phyloP scores from a whole-genome alignment of 1,140 invertebrate genomes.

The Drosophila arawakana region DNA sequence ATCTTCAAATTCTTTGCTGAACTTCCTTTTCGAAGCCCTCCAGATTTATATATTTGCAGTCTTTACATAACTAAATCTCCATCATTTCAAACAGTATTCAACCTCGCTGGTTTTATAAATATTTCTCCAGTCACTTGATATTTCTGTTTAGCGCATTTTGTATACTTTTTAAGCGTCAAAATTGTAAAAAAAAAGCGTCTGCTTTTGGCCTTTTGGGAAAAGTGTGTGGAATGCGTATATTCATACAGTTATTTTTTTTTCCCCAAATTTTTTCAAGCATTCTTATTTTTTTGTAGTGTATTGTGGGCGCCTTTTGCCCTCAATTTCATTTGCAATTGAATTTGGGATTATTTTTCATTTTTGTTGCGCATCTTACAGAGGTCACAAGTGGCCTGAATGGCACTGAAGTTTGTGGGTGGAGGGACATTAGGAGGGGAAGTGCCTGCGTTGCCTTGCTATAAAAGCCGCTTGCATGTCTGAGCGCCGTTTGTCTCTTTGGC shows the following conservation, averaged over 20 bases:
- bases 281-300: slow-evolving; percentile 50
- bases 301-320: slow-evolving; percentile 75
- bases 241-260: slow-evolving; percentile 9
- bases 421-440: not conserved
- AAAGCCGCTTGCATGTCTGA: slow-evolving; percentile 80
- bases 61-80: too few relatives aligned
- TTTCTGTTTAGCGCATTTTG: slow-evolving; percentile 18
- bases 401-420: slow-evolving; percentile 36
- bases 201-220: slow-evolving; percentile 54
- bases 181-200: slow-evolving; percentile 66
- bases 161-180: slow-evolving; percentile 57
- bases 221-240: slow-evolving; percentile 30
- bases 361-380: slow-evolving; percentile 68
- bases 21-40: too few relatives aligned
- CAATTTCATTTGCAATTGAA: slow-evolving; percentile 83
- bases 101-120: not conserved
- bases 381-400: slow-evolving; percentile 76
- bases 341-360: slow-evolving; percentile 83
- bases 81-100: not conserved
- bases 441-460: slow-evolving; percentile 1
- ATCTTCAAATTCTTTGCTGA: too few relatives aligned
- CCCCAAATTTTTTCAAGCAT: slow-evolving; percentile 8
- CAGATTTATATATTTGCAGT: too few relatives aligned
- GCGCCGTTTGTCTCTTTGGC: slow-evolving; percentile 66
- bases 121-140: not conserved